phyloP scores from a whole-genome alignment of 2,113 vertebrate genomes.

The Pteruthius melanotis region DNA sequence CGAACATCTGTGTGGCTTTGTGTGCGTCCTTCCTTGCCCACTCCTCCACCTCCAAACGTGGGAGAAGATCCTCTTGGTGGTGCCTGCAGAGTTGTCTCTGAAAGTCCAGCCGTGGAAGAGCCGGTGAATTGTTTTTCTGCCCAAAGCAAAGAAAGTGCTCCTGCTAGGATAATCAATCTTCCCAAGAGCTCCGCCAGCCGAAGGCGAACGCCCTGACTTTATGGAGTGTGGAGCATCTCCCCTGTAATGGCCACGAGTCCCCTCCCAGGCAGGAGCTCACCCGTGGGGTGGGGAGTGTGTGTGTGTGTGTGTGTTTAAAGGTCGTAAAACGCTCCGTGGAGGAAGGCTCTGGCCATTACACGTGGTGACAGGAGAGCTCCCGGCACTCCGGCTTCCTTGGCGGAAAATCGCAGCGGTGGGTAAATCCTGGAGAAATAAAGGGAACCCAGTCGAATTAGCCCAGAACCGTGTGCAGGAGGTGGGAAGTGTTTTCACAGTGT shows the following conservation, averaged over 20 bases:
- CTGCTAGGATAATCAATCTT: neutral
- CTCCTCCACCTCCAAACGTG: neutral
- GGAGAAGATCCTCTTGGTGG: neutral
- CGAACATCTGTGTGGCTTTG: neutral
- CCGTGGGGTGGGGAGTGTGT: neutral
- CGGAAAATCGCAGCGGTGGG: neutral
- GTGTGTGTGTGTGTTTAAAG: neutral
- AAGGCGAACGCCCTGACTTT: neutral
- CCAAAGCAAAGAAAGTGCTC: neutral
- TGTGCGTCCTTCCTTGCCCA: accelerated
- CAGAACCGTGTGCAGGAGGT: neutral
- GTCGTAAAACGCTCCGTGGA: neutral
- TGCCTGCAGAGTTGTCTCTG: neutral
- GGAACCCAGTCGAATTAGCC: neutral
- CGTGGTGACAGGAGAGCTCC: neutral
- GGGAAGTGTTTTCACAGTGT: neutral
- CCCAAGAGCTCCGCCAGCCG: neutral
- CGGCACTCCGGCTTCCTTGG: neutral
- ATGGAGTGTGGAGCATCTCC: neutral
- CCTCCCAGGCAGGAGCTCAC: neutral
- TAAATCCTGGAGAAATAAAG: neutral
- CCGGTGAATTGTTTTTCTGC: neutral
- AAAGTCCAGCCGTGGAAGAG: neutral
- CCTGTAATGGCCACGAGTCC: neutral
- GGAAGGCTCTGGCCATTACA: neutral